Evolutionary conservation across 92 coral and sea anemone genomes (phyloP).

Genomic region (Chrysogorgia sp.): DNA sequence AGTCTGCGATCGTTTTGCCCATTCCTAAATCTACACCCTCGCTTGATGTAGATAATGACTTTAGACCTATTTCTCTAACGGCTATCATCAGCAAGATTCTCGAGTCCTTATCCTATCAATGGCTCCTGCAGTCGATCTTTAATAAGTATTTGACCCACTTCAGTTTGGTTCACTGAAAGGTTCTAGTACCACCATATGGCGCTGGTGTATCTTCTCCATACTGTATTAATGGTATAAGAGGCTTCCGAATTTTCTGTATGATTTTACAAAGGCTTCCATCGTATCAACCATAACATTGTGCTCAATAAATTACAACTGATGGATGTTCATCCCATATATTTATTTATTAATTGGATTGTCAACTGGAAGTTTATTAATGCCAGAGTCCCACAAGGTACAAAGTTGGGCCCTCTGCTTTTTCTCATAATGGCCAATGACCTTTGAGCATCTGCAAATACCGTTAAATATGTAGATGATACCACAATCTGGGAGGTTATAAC

Average conservation of each 20-base stretch:
- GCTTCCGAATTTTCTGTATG: constrained; percentile 21
- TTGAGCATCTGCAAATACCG: background rate
- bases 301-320: constrained; percentile 8
- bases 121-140: constrained; percentile 20
- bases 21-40: constrained; percentile 37
- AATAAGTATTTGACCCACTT: constrained; percentile 31
- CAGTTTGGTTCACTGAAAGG: constrained; percentile 36
- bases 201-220: constrained; percentile 34
- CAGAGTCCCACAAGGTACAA: constrained; percentile 9
- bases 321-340: constrained; percentile 20
- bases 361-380: constrained; percentile 12
- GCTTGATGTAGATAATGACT: constrained; percentile 10
- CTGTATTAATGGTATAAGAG: constrained; percentile 26
- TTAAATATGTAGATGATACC: constrained; percentile 3
- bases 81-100: constrained; percentile 34
- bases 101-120: constrained; percentile 32
- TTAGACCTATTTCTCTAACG: constrained; percentile 34
- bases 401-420: constrained; percentile 18
- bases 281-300: constrained; percentile 13
- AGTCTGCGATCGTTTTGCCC: constrained; percentile 35
- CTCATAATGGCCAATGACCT: background rate
- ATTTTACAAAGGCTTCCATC: constrained; percentile 20
- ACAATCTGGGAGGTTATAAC: constrained; percentile 13
- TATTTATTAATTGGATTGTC: constrained; percentile 10
- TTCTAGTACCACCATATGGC: constrained; percentile 41